A percentile compares a stretch with the other conserved stretches of the same genome.
These are phyloP conservation scores for Panurus biarmicus DNA, from an alignment of 2,113 vertebrate species.

Conservation along the genomic window DNA sequence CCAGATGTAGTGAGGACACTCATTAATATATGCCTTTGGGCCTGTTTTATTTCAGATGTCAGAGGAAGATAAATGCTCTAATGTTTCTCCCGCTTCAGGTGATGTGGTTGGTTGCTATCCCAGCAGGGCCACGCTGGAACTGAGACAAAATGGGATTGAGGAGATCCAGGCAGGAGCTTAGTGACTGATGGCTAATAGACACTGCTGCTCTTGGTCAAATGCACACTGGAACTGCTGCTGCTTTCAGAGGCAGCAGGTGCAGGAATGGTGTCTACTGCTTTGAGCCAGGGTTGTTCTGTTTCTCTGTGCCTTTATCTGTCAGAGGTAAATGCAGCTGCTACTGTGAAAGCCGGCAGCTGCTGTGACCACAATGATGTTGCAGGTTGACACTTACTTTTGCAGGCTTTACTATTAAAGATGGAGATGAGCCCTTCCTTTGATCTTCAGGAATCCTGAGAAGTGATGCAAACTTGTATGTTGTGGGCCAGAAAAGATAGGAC, in stretches of 20 bases:
- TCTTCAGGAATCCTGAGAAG: not conserved
- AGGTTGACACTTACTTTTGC: not conserved
- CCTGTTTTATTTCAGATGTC: not conserved
- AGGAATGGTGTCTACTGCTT: not conserved
- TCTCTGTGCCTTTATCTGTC: not conserved
- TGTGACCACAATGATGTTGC: not conserved
- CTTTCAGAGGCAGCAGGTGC: not conserved
- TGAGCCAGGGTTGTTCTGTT: not conserved
- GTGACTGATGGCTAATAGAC: not conserved
- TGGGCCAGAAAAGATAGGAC: not conserved
- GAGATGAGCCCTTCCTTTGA: not conserved
- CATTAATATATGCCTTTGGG: not conserved
- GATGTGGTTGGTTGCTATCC: not conserved
- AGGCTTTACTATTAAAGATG: not conserved
- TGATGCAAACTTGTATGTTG: not conserved
- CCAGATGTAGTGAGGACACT: not conserved
- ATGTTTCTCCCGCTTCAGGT: not conserved
- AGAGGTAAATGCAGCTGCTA: not conserved
- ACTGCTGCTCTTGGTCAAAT: not conserved
- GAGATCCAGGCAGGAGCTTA: not conserved
- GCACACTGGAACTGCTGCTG: not conserved
- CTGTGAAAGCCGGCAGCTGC: not conserved
- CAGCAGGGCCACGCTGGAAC: not conserved
- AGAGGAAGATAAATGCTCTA: not conserved
- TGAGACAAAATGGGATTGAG: not conserved